Evolutionary conservation across 2,888 invertebrate species (phyloP).

Genomic region (Diloba caeruleocephala): DNA sequence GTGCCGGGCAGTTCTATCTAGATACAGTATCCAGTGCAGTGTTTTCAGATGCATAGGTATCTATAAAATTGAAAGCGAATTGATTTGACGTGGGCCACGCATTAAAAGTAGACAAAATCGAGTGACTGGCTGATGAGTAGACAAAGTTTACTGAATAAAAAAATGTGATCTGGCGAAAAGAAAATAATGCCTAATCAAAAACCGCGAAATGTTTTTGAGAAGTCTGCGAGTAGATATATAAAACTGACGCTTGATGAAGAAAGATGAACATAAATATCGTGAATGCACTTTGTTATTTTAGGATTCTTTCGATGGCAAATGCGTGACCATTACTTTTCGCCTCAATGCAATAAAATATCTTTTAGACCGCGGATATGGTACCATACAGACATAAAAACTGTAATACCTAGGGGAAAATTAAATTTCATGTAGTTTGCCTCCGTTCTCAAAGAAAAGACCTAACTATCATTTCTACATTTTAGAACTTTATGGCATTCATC

Average conservation of each 20-base stretch:
- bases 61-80: conserved; percentile 41
- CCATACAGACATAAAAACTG: neutral
- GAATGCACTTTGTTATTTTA: too few species aligned
- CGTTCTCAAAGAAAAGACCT: conserved; percentile 5
- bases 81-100: conserved; percentile 23
- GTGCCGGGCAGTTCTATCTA: conserved; percentile 76
- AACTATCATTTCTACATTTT: neutral
- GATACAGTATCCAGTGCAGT: conserved; percentile 71
- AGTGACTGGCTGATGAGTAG: conserved; percentile 11
- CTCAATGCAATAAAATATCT: too few species aligned
- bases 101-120: conserved; percentile 9
- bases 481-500: conserved; percentile 9
- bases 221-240: too few species aligned
- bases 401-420: neutral
- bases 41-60: conserved; percentile 53
- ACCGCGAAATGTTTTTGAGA: neutral
- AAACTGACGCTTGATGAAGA: too few species aligned
- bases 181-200: neutral
- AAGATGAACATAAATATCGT: too few species aligned
- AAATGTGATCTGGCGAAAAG: neutral
- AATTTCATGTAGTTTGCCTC: neutral
- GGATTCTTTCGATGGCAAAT: too few species aligned
- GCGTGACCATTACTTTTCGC: too few species aligned
- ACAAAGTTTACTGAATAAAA: neutral
- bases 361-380: neutral